Percentiles rank a stretch among this genome's conserved stretches.
Evolutionary conservation across 2,888 invertebrate genomes (phyloP).

Genomic region (Coenonympha arcania): DNA sequence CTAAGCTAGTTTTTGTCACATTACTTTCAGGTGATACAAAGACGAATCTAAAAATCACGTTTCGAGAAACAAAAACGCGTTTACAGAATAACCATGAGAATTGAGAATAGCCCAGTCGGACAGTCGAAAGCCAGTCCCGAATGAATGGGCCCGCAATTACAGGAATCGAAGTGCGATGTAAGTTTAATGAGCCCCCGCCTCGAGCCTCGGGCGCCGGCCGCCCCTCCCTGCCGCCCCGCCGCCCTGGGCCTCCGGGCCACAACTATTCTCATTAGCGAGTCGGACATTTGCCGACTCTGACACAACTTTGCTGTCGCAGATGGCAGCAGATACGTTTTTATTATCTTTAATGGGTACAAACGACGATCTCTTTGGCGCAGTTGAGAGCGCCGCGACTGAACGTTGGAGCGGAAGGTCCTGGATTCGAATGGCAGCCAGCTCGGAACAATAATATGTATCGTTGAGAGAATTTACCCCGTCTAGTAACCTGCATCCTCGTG

Average conservation of each 20-base stretch:
- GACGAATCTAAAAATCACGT: too few relatives aligned
- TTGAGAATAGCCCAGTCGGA: background rate
- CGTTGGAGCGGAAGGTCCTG: too few relatives aligned
- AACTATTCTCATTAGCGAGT: conserved; percentile 3
- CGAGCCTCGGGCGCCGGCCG: background rate
- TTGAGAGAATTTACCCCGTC: too few relatives aligned
- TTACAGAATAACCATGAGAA: too few relatives aligned
- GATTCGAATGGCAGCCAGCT: too few relatives aligned
- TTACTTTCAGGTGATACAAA: too few relatives aligned
- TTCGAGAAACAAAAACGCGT: too few relatives aligned
- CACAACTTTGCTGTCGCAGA: background rate
- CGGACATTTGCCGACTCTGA: background rate
- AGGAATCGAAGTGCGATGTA: background rate
- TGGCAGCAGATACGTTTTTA: background rate
- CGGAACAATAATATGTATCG: too few relatives aligned
- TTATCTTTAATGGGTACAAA: background rate
- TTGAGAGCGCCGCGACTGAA: too few relatives aligned
- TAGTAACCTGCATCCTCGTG: too few relatives aligned
- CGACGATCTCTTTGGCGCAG: too few relatives aligned
- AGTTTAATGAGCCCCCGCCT: background rate
- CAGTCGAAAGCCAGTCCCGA: background rate
- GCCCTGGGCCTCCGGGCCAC: background rate
- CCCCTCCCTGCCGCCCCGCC: background rate
- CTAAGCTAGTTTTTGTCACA: too few relatives aligned
- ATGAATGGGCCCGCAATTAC: background rate